Base-by-base conservation (phyloP, 2,113 vertebrate genomes). In the Serinus canaria region DNA sequence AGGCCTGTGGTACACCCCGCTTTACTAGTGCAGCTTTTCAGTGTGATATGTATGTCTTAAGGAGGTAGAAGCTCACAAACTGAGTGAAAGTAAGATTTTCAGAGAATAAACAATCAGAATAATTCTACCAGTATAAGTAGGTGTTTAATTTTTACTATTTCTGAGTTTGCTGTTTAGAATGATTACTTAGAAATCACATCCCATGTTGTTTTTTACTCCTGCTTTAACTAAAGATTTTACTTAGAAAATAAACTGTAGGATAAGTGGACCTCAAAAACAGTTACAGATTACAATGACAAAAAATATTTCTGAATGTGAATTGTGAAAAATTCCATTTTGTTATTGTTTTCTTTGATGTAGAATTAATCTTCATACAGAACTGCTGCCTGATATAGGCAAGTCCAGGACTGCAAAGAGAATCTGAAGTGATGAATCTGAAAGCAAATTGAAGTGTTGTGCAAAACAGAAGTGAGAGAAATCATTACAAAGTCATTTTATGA, bases 401-500 rank as follows among this genome's bases (percentile, higher is more conserved):
- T 43, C 16, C 24, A 37, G 27, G 46, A 31, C 33, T 52, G 19
- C 70, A 89, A 31, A 70, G 52, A 92, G 37, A 24, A 24, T 80
- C 91, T 97, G 86, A 96, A 95, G 89, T 96, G 93, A 92, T 97
- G 96, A 73, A 87, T 98, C 84, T 95, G 93, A 96, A 98, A 96
- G 93, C 86, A 97, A 95, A 96, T 94, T 86, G 93, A 94, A 94
- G 80, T 84, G 72, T 47, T 89, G 78, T 60, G 72, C 93, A 92
- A 95, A 97, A 96, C 97, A 97, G 82, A 95, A 97, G 96, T 92
- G 97, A 97, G 95, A 96, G 97, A 95, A 98, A 97, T 98, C 95
- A 97, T 98, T 97, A 94, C 95, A 93, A 97, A 98, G 98, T 98
- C 83, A 87, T 97, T 96, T 97, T 97, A 97, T 94, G 96, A 97